These are phyloP conservation scores for Rhamphomyia laevipes DNA, from an alignment of 2,888 invertebrate genomes.

Conservation along the genomic window DNA sequence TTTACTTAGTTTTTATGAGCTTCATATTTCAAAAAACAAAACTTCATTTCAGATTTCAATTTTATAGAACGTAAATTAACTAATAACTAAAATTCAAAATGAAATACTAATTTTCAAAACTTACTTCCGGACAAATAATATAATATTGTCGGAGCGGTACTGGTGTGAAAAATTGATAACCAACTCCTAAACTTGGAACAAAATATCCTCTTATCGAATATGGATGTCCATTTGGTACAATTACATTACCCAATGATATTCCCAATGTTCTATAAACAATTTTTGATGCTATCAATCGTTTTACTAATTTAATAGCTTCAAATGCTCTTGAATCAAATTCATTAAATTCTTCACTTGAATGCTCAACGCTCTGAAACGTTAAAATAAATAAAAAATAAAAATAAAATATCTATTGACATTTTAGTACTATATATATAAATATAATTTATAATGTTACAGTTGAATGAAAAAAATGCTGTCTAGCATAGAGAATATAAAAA, in stretches of 20 bases:
- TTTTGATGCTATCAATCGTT: conserved; percentile 17
- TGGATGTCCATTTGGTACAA: conserved; percentile 15
- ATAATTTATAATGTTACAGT: too few species aligned
- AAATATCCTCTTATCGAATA: conserved; percentile 26
- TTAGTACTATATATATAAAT: too few species aligned
- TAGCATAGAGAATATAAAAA: too few species aligned
- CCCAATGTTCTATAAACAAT: conserved; percentile 23
- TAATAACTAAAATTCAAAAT: background rate
- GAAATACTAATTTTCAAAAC: conserved; percentile 1
- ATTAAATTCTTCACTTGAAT: conserved; percentile 14
- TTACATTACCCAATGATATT: conserved; percentile 16
- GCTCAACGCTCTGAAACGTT: conserved; percentile 14
- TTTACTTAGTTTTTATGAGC: too few species aligned
- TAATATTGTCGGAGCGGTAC: conserved; percentile 22
- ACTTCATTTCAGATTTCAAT: too few species aligned
- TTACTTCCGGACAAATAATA: conserved; percentile 18
- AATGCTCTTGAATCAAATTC: conserved; percentile 8
- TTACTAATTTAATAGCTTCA: conserved; percentile 17
- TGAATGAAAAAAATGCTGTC: too few species aligned
- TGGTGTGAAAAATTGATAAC: conserved; percentile 24
- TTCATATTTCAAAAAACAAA: too few species aligned
- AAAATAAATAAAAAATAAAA: background rate
- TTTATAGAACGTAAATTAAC: too few species aligned
- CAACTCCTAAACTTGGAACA: conserved; percentile 18
- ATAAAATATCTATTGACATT: conserved; percentile 5